Evolutionary conservation across 1,140 invertebrate genomes (phyloP), one percentile per base, ranked within the genome.

Genomic region (Drosophila varians): DNA sequence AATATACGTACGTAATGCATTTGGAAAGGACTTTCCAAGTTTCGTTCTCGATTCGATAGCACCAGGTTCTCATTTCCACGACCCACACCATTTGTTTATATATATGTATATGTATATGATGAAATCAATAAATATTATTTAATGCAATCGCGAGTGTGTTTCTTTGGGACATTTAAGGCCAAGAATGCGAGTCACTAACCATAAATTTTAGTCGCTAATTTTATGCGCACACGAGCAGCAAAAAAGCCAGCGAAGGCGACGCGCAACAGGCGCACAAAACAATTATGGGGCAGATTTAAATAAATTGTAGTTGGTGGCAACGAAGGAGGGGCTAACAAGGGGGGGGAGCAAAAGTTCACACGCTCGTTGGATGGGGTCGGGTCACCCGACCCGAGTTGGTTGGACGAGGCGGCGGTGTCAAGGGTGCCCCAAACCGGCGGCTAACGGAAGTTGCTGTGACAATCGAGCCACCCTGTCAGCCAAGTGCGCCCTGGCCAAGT

Each of bases 41-140:
- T 61, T 43, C 47, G 49, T 34, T 57, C 40, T 0, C 48, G 58
- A 57, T 53, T 46, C 55, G 36, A 43, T 42, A 77, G 60, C 62
- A 77, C 65, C 65, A 65, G 28, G 40, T 43, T 54, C 60, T 84
- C 23, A 47, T 54, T 77, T 77, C 53, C 49, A 64, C 48, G 46
- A 51, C 57, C 74, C 61, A 16, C 4, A 62, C 23, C 19, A 65
- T 66, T 84, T 46, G 43, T 56, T 65, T 65, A 58, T 74, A 46
- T 72, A 76, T 71, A 66, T 31, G 26, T 31, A 11, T 60, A 49
- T 40, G 43, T 60, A 73, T 49, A 73, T 49, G 75, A 83, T 83
- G 75, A 84, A 75, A 79, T 57, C 80, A 84, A 84, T 84, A 84
- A 84, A 84, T 84, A 84, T 84, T 61, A 84, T 84, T 84, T 84